Evolutionary conservation across 2,888 invertebrate genomes (phyloP).

Genomic region (Sepioteuthis lessoniana): DNA sequence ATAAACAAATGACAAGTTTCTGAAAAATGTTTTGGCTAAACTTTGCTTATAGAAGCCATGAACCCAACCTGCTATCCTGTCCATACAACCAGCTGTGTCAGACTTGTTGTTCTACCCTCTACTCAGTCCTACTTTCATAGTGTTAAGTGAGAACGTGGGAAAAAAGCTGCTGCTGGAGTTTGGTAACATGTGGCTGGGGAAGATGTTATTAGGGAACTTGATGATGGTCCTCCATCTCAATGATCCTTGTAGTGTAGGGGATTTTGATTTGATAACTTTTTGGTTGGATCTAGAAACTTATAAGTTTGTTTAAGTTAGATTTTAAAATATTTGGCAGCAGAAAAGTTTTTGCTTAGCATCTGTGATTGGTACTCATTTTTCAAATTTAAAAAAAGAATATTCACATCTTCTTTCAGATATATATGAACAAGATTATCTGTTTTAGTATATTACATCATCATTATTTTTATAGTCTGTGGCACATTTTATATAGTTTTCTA

Average conservation of each 20-base stretch:
- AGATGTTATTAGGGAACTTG: background rate
- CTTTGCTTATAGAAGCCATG: background rate
- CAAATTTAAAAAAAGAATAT: too few species aligned
- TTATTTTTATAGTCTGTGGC: too few species aligned
- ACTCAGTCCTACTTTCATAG: background rate
- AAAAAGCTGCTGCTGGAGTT: background rate
- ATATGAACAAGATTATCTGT: too few species aligned
- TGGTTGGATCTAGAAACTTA: background rate
- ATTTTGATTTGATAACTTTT: background rate
- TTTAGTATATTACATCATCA: too few species aligned
- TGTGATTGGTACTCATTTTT: too few species aligned
- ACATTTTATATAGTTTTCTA: too few species aligned
- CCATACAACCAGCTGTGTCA: background rate
- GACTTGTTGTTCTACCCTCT: background rate
- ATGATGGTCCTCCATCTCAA: background rate
- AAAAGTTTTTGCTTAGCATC: background rate
- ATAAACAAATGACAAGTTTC: background rate
- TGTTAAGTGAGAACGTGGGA: constrained; percentile 9
- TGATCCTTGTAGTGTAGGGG: background rate
- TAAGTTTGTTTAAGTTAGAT: background rate
- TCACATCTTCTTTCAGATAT: too few species aligned
- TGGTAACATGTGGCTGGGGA: background rate
- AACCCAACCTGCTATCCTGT: background rate
- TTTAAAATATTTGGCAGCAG: background rate
- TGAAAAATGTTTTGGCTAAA: background rate